Conservation (phyloP, 2,797 vertebrate species). For the Peromyscus melanophrys region DNA sequence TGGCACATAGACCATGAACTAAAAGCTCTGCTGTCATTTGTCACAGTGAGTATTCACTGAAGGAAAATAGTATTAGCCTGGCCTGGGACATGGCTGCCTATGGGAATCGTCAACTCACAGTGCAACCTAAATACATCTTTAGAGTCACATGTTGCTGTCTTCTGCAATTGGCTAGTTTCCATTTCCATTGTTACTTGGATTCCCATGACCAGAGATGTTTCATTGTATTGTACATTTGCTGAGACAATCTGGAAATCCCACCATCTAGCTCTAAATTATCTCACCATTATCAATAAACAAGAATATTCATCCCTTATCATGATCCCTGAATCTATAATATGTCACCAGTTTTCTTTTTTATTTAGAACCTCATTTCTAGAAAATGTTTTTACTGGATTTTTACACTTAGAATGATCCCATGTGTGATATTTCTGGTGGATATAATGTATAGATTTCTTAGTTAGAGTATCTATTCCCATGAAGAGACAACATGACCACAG, state of each 20-base stretch:
- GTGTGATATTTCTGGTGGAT: conserved; percentile 11
- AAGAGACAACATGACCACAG: background rate
- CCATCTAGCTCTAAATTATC: conserved; percentile 5
- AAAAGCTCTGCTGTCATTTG: background rate
- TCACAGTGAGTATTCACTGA: conserved; percentile 1
- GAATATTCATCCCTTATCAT: conserved; percentile 63
- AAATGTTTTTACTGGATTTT: background rate
- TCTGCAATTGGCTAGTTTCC: conserved; percentile 22
- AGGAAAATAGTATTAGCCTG: conserved; percentile 52
- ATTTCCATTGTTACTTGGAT: background rate
- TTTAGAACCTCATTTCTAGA: conserved; percentile 76
- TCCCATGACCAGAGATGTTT: background rate
- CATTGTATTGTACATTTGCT: conserved; percentile 14
- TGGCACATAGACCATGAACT: background rate
- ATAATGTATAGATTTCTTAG: background rate
- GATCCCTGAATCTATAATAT: conserved; percentile 39
- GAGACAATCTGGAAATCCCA: background rate
- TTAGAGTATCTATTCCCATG: background rate
- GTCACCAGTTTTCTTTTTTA: conserved; percentile 50
- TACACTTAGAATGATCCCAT: conserved; percentile 57
- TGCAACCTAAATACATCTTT: rapidly evolving
- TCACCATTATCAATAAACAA: background rate
- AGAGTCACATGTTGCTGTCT: background rate
- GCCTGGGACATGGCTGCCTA: conserved; percentile 57
- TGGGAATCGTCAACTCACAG: background rate